A percentile compares a stretch with the other conserved stretches of the same genome.
phyloP scores from a whole-genome alignment of 2,888 invertebrate species.

The Dicranocentrus wangi region DNA sequence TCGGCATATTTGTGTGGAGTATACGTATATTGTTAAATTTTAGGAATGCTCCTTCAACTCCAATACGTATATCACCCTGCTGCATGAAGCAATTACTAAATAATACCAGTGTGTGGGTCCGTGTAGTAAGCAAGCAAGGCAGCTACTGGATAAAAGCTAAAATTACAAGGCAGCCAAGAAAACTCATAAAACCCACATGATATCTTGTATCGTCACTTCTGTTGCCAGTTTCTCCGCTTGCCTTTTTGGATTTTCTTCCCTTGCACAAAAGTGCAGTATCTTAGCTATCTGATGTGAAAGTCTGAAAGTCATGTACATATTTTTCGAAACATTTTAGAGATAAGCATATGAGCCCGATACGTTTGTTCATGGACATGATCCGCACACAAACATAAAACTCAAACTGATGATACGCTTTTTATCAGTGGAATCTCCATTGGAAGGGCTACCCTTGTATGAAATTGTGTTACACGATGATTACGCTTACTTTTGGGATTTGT shows the following conservation, averaged over 20 bases:
- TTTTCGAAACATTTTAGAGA: no score
- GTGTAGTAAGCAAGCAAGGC: neutral
- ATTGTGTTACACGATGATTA: neutral
- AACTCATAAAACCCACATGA: constrained; percentile 34
- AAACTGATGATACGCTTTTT: no score
- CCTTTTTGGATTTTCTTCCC: neutral
- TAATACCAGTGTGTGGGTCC: neutral
- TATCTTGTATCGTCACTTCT: constrained; percentile 6
- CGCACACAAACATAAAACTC: no score
- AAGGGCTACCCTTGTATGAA: no score
- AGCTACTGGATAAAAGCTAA: neutral
- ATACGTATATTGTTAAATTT: no score
- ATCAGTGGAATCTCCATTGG: no score
- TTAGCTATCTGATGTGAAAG: neutral
- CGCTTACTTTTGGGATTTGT: neutral
- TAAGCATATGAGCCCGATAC: no score
- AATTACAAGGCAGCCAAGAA: constrained; percentile 7
- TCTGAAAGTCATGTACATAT: no score
- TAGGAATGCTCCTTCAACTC: neutral
- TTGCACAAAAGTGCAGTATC: constrained; percentile 3
- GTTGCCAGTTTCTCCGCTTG: neutral
- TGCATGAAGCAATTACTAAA: constrained; percentile 11
- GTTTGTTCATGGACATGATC: no score
- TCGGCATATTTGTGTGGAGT: neutral
- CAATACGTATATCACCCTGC: neutral